Evolutionary conservation across 2,888 invertebrate genomes (phyloP).

Genomic region (Tinea trinotella): DNA sequence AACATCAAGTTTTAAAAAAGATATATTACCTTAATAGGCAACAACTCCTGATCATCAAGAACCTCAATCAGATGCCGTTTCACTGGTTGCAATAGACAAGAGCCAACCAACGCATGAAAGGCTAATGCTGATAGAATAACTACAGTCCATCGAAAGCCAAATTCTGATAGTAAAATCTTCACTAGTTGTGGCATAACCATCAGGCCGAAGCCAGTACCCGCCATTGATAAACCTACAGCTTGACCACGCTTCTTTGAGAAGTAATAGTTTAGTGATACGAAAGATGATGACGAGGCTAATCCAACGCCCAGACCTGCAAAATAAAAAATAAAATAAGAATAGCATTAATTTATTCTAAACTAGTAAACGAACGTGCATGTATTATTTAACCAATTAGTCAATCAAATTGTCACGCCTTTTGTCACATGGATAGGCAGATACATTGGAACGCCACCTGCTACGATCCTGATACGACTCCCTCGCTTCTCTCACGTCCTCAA

Average conservation of each 20-base stretch:
- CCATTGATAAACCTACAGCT: conserved; percentile 85
- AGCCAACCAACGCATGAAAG: conserved; percentile 78
- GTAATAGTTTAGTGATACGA: conserved; percentile 84
- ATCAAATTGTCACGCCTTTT: too few relatives aligned
- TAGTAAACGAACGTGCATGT: too few relatives aligned
- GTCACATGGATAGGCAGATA: too few relatives aligned
- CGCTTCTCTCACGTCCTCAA: too few relatives aligned
- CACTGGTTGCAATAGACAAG: conserved; percentile 78
- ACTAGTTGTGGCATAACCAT: conserved; percentile 86
- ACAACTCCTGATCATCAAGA: conserved; percentile 68
- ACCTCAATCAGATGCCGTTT: conserved; percentile 78
- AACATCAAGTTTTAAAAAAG: too few relatives aligned
- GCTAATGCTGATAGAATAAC: conserved; percentile 78
- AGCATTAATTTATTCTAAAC: too few relatives aligned
- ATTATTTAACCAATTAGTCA: too few relatives aligned
- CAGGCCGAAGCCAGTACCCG: conserved; percentile 84
- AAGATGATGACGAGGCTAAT: conserved; percentile 81
- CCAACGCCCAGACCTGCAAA: conserved; percentile 82
- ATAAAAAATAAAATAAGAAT: background rate
- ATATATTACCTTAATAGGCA: conserved; percentile 49
- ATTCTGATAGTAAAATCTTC: conserved; percentile 74
- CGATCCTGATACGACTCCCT: too few relatives aligned
- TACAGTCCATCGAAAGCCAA: conserved; percentile 78
- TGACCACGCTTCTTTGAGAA: conserved; percentile 84
- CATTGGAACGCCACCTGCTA: too few relatives aligned